phyloP scores from a whole-genome alignment of 2,113 vertebrate species.

The Pimephales promelas region DNA sequence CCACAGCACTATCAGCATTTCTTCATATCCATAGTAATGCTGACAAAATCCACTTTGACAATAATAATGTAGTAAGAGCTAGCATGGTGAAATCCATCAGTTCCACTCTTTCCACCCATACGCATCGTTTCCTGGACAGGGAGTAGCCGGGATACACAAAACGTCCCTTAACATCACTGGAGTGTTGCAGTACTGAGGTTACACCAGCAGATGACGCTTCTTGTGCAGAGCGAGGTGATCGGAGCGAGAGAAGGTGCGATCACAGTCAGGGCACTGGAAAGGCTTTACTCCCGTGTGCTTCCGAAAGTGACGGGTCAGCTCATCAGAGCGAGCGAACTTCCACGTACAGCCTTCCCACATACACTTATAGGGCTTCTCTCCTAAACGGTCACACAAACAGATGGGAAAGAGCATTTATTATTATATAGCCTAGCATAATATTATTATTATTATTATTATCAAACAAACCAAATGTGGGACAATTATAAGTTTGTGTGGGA shows the following conservation, averaged over 20 bases:
- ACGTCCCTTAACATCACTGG: not conserved
- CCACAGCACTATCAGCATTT: not conserved
- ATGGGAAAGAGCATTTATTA: not conserved
- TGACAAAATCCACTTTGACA: constrained; percentile 17
- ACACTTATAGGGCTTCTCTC: constrained; percentile 98
- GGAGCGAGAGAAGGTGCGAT: constrained; percentile 96
- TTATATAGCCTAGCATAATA: too few species aligned
- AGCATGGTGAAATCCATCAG: not conserved
- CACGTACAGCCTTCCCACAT: constrained; percentile 98
- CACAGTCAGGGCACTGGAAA: constrained; percentile 98
- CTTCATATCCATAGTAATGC: not conserved
- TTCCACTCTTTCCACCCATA: not conserved
- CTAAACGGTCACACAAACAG: constrained; percentile 66
- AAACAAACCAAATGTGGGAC: too few species aligned
- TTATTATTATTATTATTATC: too few species aligned
- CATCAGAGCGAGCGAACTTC: constrained; percentile 98
- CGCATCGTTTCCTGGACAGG: not conserved
- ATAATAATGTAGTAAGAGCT: not conserved
- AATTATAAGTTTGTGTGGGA: too few species aligned
- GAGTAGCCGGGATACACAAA: not conserved
- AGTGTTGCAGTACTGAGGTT: constrained; percentile 33
- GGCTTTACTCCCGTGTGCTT: constrained; percentile 98
- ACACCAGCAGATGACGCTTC: constrained; percentile 90
- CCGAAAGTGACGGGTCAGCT: constrained; percentile 97
- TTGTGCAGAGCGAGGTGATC: constrained; percentile 97